These are phyloP conservation scores for Gryllus longicercus DNA, from an alignment of 2,888 invertebrate genomes.

Conservation along the genomic window DNA sequence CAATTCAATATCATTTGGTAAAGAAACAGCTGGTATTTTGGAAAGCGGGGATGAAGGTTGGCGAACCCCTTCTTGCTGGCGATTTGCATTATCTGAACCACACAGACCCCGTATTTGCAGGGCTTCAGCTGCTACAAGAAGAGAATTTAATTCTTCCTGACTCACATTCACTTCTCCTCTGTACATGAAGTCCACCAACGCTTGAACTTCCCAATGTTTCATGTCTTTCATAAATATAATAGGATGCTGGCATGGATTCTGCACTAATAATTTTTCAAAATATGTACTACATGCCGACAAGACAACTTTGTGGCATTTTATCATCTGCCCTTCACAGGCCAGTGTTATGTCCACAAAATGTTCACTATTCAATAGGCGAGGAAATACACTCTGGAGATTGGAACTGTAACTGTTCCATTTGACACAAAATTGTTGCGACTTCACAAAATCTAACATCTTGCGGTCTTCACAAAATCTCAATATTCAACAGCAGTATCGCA, in stretches of 20 bases:
- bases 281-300: conserved; percentile 42
- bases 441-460: too few species aligned
- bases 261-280: conserved; percentile 41
- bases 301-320: conserved; percentile 46
- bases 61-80: background rate
- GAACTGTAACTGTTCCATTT: conserved; percentile 47
- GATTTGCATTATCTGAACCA: conserved; percentile 27
- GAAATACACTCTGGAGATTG: conserved; percentile 45
- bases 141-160: conserved; percentile 74
- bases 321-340: conserved; percentile 46
- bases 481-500: too few species aligned
- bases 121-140: conserved; percentile 80
- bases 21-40: conserved; percentile 23
- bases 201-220: conserved; percentile 79
- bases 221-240: conserved; percentile 75
- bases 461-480: too few species aligned
- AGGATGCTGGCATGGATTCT: conserved; percentile 40
- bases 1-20: conserved; percentile 28
- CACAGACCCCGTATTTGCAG: conserved; percentile 52
- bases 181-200: conserved; percentile 86
- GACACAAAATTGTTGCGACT: conserved; percentile 52
- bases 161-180: conserved; percentile 72
- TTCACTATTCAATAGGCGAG: conserved; percentile 43
- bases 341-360: conserved; percentile 46
- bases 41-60: background rate